Evolutionary conservation across 2,888 invertebrate species (phyloP).

Genomic region (Torymus texanus): DNA sequence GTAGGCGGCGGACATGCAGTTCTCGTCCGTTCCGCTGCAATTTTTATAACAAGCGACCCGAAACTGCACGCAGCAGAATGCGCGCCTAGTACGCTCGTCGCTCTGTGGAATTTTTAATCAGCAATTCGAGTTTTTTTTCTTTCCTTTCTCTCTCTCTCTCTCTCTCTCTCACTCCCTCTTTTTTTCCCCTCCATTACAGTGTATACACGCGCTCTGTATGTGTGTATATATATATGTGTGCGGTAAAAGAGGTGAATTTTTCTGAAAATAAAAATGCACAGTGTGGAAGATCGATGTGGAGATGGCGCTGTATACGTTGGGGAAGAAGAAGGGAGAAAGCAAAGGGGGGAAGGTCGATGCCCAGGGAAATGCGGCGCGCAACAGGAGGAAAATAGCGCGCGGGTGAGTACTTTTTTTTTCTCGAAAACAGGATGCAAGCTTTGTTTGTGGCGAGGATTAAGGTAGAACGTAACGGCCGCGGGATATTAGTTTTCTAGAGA

Average conservation of each 20-base stretch:
- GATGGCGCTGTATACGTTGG: not conserved
- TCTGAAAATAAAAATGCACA: constrained; percentile 4
- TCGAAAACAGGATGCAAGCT: not conserved
- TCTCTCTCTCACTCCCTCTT: too few species aligned
- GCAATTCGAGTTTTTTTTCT: constrained; percentile 27
- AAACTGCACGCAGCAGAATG: not conserved
- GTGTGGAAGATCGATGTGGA: not conserved
- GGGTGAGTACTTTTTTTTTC: not conserved
- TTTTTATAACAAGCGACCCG: constrained; percentile 17
- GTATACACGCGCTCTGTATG: too few species aligned
- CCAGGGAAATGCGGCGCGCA: constrained; percentile 20
- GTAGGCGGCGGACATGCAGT: not conserved
- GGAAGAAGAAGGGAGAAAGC: not conserved
- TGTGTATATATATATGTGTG: not conserved
- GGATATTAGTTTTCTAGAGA: too few species aligned
- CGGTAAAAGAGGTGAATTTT: not conserved
- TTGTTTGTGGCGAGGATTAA: constrained; percentile 2
- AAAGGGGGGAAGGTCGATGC: constrained; percentile 13
- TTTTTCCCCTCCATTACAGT: too few species aligned
- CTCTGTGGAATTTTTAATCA: constrained; percentile 52
- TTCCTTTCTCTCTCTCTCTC: too few species aligned
- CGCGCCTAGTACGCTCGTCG: not conserved
- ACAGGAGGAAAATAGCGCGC: constrained; percentile 33
- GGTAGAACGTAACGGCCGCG: not conserved
- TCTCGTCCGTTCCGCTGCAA: not conserved